Evolutionary conservation across 2,888 invertebrate species (phyloP).

Genomic region (Sipha maydis): DNA sequence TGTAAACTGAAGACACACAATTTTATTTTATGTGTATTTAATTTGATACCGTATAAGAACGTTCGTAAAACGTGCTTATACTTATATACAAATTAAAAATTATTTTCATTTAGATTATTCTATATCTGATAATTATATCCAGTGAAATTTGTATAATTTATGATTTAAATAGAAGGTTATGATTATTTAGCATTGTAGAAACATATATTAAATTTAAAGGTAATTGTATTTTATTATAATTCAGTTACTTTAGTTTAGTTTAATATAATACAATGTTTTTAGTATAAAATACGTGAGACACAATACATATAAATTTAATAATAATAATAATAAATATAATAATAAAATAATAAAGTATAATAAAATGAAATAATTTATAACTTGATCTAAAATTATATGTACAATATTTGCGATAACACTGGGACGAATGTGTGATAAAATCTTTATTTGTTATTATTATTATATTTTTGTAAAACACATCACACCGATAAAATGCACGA

Average conservation of each 20-base stretch:
- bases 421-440: too few species aligned
- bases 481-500: too few species aligned
- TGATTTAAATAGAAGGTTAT: background rate
- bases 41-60: background rate
- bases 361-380: too few species aligned
- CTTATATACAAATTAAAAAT: background rate
- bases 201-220: background rate
- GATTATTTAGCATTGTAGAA: background rate
- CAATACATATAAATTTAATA: too few species aligned
- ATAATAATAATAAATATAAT: too few species aligned
- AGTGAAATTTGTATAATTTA: background rate
- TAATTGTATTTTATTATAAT: conserved; percentile 3
- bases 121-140: background rate
- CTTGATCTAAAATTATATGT: too few species aligned
- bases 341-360: too few species aligned
- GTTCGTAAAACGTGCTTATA: background rate
- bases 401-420: too few species aligned
- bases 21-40: background rate
- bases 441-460: too few species aligned
- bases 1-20: too few species aligned
- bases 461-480: too few species aligned
- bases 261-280: background rate
- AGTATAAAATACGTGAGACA: background rate
- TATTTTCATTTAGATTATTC: background rate
- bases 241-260: background rate